A percentile compares a stretch with the other conserved stretches of the same genome.
These are phyloP conservation scores for Drosophila sp. DNA, from an alignment of 1,140 invertebrate genomes.

Conservation along the genomic window DNA sequence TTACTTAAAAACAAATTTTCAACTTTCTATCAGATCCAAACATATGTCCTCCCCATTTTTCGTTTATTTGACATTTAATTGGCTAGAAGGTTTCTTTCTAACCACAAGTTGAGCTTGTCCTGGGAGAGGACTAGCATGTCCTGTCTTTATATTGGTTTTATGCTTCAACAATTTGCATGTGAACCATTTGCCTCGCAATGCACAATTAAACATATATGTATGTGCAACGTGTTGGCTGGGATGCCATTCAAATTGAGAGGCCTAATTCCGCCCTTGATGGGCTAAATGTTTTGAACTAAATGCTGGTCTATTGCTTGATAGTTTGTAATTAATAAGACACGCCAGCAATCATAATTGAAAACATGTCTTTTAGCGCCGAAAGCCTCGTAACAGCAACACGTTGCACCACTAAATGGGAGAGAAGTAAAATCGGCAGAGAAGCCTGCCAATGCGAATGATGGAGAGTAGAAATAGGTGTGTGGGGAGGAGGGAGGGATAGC, in stretches of 20 bases:
- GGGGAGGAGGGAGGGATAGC: neutral
- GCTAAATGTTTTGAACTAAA: slow-evolving; percentile 61
- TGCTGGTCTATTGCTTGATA: slow-evolving; percentile 61
- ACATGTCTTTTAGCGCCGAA: slow-evolving; percentile 80
- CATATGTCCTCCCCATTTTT: too few species aligned
- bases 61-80: too few species aligned
- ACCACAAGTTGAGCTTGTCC: neutral
- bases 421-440: neutral
- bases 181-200: slow-evolving; percentile 17
- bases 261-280: slow-evolving; percentile 16
- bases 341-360: slow-evolving; percentile 80
- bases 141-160: slow-evolving; percentile 7
- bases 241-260: slow-evolving; percentile 3
- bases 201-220: slow-evolving; percentile 42
- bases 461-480: neutral
- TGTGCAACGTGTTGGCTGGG: neutral
- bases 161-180: slow-evolving; percentile 13
- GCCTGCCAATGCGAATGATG: neutral
- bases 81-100: neutral
- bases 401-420: slow-evolving; percentile 40
- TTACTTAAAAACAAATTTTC: too few species aligned
- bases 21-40: too few species aligned
- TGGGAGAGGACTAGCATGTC: neutral
- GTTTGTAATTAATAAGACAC: slow-evolving; percentile 76
- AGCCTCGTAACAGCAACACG: slow-evolving; percentile 72